Evolutionary conservation across 1,140 invertebrate genomes (phyloP).

Genomic region (Zaprionus kolodkinae): DNA sequence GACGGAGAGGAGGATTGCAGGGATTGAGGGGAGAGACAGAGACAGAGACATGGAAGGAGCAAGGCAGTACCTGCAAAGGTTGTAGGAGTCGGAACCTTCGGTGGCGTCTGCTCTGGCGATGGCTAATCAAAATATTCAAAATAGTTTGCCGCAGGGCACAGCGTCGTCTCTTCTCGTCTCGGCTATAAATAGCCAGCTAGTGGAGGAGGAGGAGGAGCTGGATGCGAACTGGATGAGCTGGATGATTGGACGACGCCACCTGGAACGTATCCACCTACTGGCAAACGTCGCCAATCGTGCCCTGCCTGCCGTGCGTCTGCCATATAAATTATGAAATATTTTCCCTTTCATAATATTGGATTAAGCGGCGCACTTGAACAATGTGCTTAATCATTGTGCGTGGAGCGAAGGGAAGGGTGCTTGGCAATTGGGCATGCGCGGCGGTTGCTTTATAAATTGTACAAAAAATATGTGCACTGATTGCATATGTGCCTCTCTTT

Average conservation of each 20-base stretch:
- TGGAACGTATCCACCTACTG: constrained; percentile 17
- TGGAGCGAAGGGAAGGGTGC: neutral
- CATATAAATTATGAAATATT: constrained; percentile 50
- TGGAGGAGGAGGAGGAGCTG: neutral
- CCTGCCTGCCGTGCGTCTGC: constrained; percentile 45
- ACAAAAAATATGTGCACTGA: constrained; percentile 56
- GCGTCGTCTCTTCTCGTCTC: neutral
- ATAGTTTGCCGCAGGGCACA: constrained; percentile 61
- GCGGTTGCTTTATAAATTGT: constrained; percentile 61
- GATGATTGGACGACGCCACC: neutral
- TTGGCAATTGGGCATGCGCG: constrained; percentile 75
- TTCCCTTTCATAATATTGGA: constrained; percentile 68
- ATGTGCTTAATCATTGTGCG: constrained; percentile 69
- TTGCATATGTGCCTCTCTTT: constrained; percentile 39
- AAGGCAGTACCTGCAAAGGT: constrained; percentile 8
- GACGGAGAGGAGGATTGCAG: neutral
- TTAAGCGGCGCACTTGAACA: constrained; percentile 65
- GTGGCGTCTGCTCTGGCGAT: constrained; percentile 60
- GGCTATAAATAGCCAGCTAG: constrained; percentile 60
- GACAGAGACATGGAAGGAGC: neutral
- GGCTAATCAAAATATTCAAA: constrained; percentile 79
- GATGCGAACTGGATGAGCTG: constrained; percentile 36
- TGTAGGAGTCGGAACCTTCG: constrained; percentile 47
- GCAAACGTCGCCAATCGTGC: neutral
- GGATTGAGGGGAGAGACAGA: neutral